Evolutionary conservation across 2,113 vertebrate species (phyloP), one percentile per base, ranked within the genome.

Genomic region (Calyptomena viridis): DNA sequence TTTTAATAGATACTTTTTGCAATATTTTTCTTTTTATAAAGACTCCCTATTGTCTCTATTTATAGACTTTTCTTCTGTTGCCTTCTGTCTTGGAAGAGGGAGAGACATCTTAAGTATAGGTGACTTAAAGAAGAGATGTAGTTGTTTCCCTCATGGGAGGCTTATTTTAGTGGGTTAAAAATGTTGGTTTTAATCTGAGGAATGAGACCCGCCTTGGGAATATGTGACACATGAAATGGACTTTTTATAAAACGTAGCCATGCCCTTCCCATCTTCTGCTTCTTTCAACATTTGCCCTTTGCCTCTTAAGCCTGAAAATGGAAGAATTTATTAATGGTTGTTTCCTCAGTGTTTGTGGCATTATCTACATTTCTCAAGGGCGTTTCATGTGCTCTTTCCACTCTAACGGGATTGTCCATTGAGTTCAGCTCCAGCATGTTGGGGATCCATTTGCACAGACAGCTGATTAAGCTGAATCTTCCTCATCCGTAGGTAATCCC

Each of bases 401-500:
- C 86, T 95, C 84, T 95, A 96, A 95, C 60, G 67, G 90, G 95
- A 97, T 97, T 96, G 95, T 76, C 89, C 93, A 78, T n/a, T 82
- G 84, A 95, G 89, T 94, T 84, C 82, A 82, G 83, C 74, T 86
- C 91, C 3, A 8, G 80, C 52, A 49, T 35, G 0, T 40, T 94
- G 72, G 73, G 90, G 91, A 94, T 91, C 81, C 91, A 18, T 94
- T 94, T 21, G 17, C 66, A 55, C 72, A 82, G 90, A 92, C 91
- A 96, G 95, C 88, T 91, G 91, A 95, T 96, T 96, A 95, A 94
- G 69, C 94, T 79, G 94, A 97, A 91, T 77, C 81, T 97, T 92
- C 88, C 84, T 97, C 89, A 96, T 96, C 91, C 9, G 6, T 95
- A 96, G 93, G 91, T 97, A 95, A 96, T 97, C 95, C 95, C 88